Percentiles rank a stretch among this genome's conserved stretches.
Evolutionary conservation across 2,113 vertebrate species (phyloP).

Genomic region (Strix uralensis): DNA sequence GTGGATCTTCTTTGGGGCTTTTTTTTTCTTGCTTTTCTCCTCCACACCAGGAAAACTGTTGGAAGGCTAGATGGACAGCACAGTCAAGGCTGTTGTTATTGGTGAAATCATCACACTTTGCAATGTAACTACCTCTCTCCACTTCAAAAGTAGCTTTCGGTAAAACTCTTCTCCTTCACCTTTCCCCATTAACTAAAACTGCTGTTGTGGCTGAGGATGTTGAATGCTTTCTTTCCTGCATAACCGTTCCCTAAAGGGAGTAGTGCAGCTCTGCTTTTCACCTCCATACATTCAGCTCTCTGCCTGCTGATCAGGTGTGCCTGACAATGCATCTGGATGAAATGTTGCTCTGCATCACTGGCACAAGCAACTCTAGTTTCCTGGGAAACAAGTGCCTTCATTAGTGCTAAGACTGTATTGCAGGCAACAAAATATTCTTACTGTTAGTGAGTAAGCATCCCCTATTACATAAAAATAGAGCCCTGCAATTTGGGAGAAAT

Average conservation of each 20-base stretch:
- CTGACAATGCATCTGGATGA: not conserved
- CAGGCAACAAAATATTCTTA: conserved; percentile 72
- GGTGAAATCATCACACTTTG: not conserved
- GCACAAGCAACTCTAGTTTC: conserved; percentile 62
- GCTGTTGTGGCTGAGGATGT: not conserved
- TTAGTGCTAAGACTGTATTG: conserved; percentile 41
- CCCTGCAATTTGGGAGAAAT: conserved; percentile 39
- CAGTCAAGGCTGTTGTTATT: not conserved
- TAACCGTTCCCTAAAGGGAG: not conserved
- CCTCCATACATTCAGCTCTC: not conserved
- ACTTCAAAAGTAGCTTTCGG: not conserved
- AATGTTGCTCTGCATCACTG: not conserved
- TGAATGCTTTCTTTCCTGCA: not conserved
- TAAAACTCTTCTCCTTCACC: not conserved
- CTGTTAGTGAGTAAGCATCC: conserved; percentile 64
- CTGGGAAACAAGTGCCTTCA: conserved; percentile 69
- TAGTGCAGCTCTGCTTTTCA: not conserved
- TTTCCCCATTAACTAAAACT: not conserved
- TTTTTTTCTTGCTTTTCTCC: not conserved
- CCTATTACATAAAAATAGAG: conserved; percentile 69
- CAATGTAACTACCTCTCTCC: not conserved
- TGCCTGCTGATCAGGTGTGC: not conserved
- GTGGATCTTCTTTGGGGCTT: not conserved
- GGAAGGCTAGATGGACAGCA: not conserved
- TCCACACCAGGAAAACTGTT: not conserved